Evolutionary conservation across 2,797 vertebrate species (phyloP).

Genomic region (Epinephelus coioides): DNA sequence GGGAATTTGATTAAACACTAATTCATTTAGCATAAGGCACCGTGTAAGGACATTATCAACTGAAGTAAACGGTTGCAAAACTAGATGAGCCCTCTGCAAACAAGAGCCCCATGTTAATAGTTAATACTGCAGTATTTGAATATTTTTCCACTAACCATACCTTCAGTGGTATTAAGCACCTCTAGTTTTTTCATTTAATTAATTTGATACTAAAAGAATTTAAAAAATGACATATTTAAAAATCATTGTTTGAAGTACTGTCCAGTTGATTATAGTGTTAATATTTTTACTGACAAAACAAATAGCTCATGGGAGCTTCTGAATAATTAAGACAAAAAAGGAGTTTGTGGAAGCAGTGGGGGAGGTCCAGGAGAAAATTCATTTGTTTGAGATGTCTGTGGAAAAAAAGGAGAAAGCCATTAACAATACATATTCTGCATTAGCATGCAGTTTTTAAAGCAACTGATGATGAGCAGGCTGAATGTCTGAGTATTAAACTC

Average conservation of each 20-base stretch:
- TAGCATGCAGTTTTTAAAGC: neutral
- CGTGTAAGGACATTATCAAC: slow-evolving; percentile 12
- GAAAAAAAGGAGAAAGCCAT: neutral
- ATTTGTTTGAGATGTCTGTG: neutral
- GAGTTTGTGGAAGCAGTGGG: neutral
- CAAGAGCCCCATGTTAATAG: neutral
- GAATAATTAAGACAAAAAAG: neutral
- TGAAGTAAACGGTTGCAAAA: slow-evolving; percentile 10
- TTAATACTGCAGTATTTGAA: neutral
- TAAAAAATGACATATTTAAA: no score
- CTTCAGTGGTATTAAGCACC: neutral
- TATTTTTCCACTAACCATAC: neutral
- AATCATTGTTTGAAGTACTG: neutral
- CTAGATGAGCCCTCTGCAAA: neutral
- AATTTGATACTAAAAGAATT: neutral
- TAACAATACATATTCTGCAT: no score
- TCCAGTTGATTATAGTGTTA: neutral
- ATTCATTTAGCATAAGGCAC: slow-evolving; percentile 25
- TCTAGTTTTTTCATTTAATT: neutral
- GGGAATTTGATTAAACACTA: slow-evolving; percentile 33
- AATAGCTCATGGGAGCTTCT: neutral
- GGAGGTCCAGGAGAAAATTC: neutral
- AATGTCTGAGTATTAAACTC: no score
- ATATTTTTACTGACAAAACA: neutral
- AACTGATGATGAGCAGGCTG: neutral